Evolutionary conservation across 2,888 invertebrate species (phyloP), one percentile per base, ranked within the genome.

Genomic region (Lycaena phlaeas): DNA sequence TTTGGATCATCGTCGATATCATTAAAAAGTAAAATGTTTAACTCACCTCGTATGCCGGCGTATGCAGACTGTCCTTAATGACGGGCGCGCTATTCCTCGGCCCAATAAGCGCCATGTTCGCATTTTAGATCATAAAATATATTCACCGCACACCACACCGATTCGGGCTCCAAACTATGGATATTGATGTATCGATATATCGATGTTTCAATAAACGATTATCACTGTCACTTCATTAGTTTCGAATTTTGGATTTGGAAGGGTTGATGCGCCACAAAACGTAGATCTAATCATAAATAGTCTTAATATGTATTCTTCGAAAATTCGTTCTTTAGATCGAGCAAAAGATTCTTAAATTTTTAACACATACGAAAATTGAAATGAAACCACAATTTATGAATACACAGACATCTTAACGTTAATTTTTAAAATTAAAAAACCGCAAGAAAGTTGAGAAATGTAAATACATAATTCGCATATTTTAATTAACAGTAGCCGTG

Each of bases 31-130:
- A 27, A 38, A n/a, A 29, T n/a, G n/a, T 1, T 14, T 14, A 9
- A 36, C 86, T 77, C 68, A 91, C 90, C 86, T 90, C 88, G 57
- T 90, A 90, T 29, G 89, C 89, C 55, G 90, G 90, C 53, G 87
- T 76, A 56, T 87, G 86, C 53, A 90, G 86, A 67, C 87, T 90
- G 70, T 90, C 90, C 68, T 82, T 86, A 62, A 89, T 87, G 57
- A 89, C 71, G 36, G 89, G 89, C 52, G 85, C 86, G 52, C 88
- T 89, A 70, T 90, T 89, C 75, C 88, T 87, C 57, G 89, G 87
- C 57, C 82, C 82, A 46, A 85, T 87, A 56, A 84, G 68, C 69
- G 82, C 81, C 81, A 79, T 82, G 46, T 67, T 79, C 54, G 65
- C 82, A 81, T 81, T 61, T 67, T 79, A 68, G 38, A 58, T 49